phyloP scores from a whole-genome alignment of 2,113 vertebrate species.

The Ariopsis seemanni region DNA sequence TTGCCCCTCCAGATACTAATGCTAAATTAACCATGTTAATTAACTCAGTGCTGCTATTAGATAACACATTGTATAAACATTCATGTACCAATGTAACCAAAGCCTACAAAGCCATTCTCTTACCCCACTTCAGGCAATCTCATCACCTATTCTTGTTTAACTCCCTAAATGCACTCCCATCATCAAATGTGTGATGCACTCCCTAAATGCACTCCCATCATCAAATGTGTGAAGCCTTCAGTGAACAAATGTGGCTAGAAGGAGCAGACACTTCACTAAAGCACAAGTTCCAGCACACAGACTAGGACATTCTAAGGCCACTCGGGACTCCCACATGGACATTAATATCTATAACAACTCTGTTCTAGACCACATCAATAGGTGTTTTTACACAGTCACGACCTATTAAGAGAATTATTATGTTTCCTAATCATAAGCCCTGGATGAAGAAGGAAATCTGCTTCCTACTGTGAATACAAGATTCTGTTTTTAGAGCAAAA shows the following conservation, averaged over 20 bases:
- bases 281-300: neutral
- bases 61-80: neutral
- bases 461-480: neutral
- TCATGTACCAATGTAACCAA: neutral
- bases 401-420: no score
- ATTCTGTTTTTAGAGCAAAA: no score
- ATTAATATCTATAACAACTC: neutral
- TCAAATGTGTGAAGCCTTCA: neutral
- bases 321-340: neutral
- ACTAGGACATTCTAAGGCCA: neutral
- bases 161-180: neutral
- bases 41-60: conserved; percentile 3
- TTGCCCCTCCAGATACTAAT: neutral
- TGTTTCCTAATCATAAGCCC: no score
- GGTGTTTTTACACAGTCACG: neutral
- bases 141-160: neutral
- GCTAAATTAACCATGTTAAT: neutral
- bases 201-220: neutral
- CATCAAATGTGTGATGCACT: neutral
- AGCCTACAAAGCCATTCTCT: neutral
- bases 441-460: neutral
- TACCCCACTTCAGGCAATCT: neutral
- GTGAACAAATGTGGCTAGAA: neutral
- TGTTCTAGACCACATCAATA: neutral
- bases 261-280: neutral